phyloP scores from a whole-genome alignment of 2,888 invertebrate species.

The Anodontia alba region DNA sequence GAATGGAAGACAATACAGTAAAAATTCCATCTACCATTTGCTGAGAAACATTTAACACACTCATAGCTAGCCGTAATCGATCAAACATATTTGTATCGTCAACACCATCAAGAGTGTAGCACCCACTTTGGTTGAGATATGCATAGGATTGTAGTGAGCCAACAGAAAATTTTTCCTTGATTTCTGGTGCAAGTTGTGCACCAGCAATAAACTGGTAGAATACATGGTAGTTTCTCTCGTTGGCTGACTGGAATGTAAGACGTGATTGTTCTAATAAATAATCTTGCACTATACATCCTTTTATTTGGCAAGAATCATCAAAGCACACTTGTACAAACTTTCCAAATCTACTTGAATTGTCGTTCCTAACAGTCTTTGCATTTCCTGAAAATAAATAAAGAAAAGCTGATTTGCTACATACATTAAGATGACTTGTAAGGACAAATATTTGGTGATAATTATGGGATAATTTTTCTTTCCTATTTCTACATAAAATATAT shows the following conservation, averaged over 20 bases:
- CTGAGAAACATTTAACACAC: slow-evolving; percentile 75
- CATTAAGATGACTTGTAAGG: too few species aligned
- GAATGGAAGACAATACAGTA: slow-evolving; percentile 76
- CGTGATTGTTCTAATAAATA: slow-evolving; percentile 97
- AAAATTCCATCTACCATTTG: slow-evolving; percentile 79
- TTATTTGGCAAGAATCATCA: slow-evolving; percentile 88
- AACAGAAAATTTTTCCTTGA: slow-evolving; percentile 73
- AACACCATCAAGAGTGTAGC: slow-evolving; percentile 75
- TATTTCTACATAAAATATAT: too few species aligned
- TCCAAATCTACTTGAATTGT: slow-evolving; percentile 98
- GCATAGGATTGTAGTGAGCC: slow-evolving; percentile 71
- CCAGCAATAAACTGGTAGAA: slow-evolving; percentile 98
- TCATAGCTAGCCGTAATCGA: slow-evolving; percentile 78
- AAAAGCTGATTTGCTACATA: too few species aligned
- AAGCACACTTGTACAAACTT: slow-evolving; percentile 98
- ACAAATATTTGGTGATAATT: too few species aligned
- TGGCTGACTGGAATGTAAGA: slow-evolving; percentile 92
- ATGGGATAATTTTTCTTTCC: too few species aligned
- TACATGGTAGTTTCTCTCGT: slow-evolving; percentile 98
- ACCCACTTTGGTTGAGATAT: slow-evolving; percentile 80
- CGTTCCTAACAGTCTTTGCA: slow-evolving; percentile 97
- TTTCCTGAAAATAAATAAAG: slow-evolving; percentile 88
- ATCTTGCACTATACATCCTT: slow-evolving; percentile 87
- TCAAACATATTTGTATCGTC: slow-evolving; percentile 79
- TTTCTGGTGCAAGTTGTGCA: slow-evolving; percentile 72